Percentiles rank a stretch among this genome's conserved stretches.
Evolutionary conservation across 2,888 invertebrate species (phyloP).

Genomic region (Pocota personata): DNA sequence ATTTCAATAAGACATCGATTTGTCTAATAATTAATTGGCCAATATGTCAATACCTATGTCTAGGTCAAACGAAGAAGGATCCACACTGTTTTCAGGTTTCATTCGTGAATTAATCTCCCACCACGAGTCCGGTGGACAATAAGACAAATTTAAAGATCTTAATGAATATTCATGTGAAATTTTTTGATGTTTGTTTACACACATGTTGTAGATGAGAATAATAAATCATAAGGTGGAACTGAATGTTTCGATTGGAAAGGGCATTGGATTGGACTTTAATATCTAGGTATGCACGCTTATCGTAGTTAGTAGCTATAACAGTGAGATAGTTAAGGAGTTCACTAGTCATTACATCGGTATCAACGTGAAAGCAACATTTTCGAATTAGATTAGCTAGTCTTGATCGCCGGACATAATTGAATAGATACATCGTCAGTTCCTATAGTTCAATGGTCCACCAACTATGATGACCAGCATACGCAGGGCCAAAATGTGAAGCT

Average conservation of each 20-base stretch:
- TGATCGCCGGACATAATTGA: no score
- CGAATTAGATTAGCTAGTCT: no score
- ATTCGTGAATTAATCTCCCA: constrained; percentile 5
- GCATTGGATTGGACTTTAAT: not conserved
- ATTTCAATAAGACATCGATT: not conserved
- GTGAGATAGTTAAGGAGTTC: no score
- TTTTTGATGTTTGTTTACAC: constrained; percentile 2
- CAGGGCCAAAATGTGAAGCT: no score
- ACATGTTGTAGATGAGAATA: not conserved
- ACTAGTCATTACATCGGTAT: no score
- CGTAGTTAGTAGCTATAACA: no score
- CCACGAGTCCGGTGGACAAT: constrained; percentile 1
- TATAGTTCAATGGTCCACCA: no score
- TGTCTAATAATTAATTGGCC: constrained; percentile 12
- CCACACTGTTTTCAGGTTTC: constrained; percentile 8
- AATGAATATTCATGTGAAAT: constrained; percentile 10
- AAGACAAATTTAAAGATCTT: not conserved
- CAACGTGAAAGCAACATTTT: no score
- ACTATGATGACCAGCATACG: no score
- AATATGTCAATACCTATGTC: constrained; percentile 28
- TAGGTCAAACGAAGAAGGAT: not conserved
- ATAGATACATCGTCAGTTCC: no score
- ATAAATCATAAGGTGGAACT: constrained; percentile 3
- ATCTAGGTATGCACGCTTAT: no score
- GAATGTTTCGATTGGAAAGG: not conserved